Evolutionary conservation across 2,113 vertebrate species (phyloP).

Genomic region (zebrafish (Danio rerio)): GRCz12tu NC_133192.1:39586001-39586500

Average conservation of each 20-base stretch:
- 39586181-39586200: conserved; percentile 3
- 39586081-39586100: neutral
- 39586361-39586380: too few relatives aligned
- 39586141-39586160: neutral
- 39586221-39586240: conserved; percentile 25
- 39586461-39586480: too few relatives aligned
- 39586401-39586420: too few relatives aligned
- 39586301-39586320: neutral
- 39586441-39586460: too few relatives aligned
- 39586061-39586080: conserved; percentile 27
- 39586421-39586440: too few relatives aligned
- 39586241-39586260: conserved; percentile 42
- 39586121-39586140: neutral
- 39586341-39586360: neutral
- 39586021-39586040: conserved; percentile 12
- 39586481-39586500: too few relatives aligned
- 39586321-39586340: neutral
- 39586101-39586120: neutral
- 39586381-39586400: too few relatives aligned
- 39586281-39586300: conserved; percentile 5
- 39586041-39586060: neutral
- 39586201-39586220: conserved; percentile 1
- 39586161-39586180: conserved; percentile 20
- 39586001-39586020: conserved; percentile 44
- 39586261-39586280: conserved; percentile 23